These are phyloP conservation scores for Euura lappo DNA, from an alignment of 1,140 invertebrate species.

Conservation along the genomic window DNA sequence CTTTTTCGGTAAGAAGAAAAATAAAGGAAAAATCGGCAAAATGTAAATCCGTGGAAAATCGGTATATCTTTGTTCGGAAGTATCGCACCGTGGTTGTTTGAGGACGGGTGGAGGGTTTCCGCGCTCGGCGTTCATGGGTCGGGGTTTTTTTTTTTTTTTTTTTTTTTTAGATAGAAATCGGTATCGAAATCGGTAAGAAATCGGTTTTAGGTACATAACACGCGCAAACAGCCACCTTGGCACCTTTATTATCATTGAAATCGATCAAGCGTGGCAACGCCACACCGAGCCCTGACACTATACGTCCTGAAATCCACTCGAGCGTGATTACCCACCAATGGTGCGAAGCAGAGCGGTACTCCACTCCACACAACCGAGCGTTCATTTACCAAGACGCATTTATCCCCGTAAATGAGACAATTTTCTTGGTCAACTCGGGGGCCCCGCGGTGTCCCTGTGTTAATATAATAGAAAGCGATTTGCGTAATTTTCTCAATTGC, in stretches of 20 bases:
- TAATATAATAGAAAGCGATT: not conserved
- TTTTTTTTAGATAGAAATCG: not conserved
- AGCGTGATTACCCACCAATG: slow-evolving; percentile 4
- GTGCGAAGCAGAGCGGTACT: not conserved
- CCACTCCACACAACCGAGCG: not conserved
- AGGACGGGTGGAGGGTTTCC: not conserved
- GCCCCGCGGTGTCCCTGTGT: not conserved
- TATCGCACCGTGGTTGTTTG: slow-evolving; percentile 8
- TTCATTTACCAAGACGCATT: not conserved
- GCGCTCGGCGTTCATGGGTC: not conserved
- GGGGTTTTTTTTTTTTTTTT: not conserved
- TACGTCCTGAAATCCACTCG: not conserved
- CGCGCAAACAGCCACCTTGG: slow-evolving; percentile 6
- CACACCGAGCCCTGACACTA: not conserved
- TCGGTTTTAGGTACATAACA: slow-evolving; percentile 4
- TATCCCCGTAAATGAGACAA: not conserved
- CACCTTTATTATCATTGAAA: slow-evolving; percentile 5
- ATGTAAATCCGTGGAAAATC: not conserved
- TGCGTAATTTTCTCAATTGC: not conserved
- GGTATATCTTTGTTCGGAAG: not conserved
- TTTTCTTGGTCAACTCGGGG: slow-evolving; percentile 4
- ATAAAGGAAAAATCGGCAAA: not conserved
- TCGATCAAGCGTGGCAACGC: not conserved
- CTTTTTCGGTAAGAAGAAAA: not conserved
- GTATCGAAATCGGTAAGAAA: not conserved